Evolutionary conservation across 2,113 vertebrate genomes (phyloP).

Genomic region (Nymphicus hollandicus): DNA sequence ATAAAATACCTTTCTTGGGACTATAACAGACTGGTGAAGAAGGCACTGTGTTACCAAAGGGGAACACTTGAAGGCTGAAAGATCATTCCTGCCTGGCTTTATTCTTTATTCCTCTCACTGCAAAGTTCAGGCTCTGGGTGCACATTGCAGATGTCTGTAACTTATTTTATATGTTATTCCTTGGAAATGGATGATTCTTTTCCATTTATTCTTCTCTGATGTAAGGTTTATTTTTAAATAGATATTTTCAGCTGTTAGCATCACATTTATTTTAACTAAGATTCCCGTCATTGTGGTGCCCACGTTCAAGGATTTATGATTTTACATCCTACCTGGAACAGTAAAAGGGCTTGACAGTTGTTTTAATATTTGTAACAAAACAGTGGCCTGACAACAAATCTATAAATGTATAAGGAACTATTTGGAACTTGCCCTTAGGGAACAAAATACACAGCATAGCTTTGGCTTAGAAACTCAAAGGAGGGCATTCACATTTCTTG

Average conservation of each 20-base stretch:
- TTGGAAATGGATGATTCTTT: not conserved
- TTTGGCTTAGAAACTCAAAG: not conserved
- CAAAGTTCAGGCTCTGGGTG: not conserved
- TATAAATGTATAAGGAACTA: not conserved
- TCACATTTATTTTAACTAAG: not conserved
- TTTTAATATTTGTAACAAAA: not conserved
- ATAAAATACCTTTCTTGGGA: not conserved
- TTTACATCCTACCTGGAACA: not conserved
- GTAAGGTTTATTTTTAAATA: not conserved
- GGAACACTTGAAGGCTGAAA: not conserved
- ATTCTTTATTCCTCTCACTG: not conserved
- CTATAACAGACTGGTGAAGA: not conserved
- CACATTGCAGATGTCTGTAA: not conserved
- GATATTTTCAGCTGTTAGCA: not conserved
- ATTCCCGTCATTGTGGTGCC: not conserved
- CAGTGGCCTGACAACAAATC: not conserved
- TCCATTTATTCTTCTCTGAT: not conserved
- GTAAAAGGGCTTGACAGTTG: not conserved
- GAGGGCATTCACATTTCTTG: not conserved
- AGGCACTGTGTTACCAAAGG: not conserved
- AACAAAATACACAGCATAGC: not conserved
- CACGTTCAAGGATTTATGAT: not conserved
- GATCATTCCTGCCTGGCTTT: not conserved
- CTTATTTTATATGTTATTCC: not conserved
- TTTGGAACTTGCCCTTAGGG: not conserved